Conservation (phyloP, 2,888 invertebrate genomes). For the Cantharis rustica region DNA sequence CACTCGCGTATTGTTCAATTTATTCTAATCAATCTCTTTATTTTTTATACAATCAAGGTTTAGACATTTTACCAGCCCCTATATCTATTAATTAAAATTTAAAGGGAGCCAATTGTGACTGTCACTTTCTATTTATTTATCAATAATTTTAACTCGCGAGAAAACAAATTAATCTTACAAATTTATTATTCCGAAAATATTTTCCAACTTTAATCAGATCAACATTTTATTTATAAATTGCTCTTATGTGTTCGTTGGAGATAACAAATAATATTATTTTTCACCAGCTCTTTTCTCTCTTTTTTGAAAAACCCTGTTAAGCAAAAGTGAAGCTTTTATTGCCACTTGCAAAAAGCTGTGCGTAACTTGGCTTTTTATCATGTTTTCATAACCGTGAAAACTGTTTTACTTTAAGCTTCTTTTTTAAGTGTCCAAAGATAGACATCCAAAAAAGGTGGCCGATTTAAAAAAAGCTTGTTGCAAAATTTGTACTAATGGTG, state of each 20-base stretch:
- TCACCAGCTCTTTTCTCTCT: not conserved
- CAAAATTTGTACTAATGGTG: not conserved
- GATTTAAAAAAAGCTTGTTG: not conserved
- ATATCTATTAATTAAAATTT: not conserved
- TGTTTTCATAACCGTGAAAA: not conserved
- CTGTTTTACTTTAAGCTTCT: not conserved
- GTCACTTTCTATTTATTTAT: not conserved
- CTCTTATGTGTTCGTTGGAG: not conserved
- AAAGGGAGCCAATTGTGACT: not conserved
- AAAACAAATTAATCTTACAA: not conserved
- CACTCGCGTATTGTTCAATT: not conserved
- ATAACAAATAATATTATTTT: conserved; percentile 4
- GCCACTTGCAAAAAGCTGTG: not conserved
- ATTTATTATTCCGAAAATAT: not conserved
- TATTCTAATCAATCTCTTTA: not conserved
- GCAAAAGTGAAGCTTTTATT: not conserved
- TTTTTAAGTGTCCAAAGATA: not conserved
- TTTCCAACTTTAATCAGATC: not conserved
- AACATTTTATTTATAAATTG: not conserved
- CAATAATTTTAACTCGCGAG: not conserved
- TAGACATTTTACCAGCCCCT: not conserved
- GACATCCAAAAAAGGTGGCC: not conserved
- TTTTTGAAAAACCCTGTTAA: not conserved
- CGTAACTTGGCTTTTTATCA: not conserved
- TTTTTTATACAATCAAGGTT: not conserved